Conservation (phyloP, 1,140 invertebrate genomes). For the Heliconius hewitsoni region DNA sequence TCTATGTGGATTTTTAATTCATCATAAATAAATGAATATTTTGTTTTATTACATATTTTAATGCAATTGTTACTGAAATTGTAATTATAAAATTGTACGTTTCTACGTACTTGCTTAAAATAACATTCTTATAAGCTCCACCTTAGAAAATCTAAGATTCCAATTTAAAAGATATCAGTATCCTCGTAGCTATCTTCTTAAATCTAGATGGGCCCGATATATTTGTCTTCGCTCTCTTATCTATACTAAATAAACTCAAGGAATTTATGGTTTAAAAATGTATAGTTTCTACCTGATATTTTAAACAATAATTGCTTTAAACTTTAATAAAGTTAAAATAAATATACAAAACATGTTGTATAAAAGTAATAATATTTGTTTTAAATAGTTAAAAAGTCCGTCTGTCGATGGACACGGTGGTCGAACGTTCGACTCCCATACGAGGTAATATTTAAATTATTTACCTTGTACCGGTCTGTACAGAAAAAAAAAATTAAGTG, state of each 20-base stretch:
- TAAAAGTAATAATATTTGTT: too few species aligned
- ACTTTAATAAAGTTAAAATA: not conserved
- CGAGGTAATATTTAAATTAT: too few species aligned
- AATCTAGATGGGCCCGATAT: slow-evolving; percentile 13
- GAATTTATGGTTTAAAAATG: not conserved
- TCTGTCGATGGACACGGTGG: too few species aligned
- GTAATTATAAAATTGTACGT: too few species aligned
- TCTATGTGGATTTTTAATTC: too few species aligned
- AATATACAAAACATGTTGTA: not conserved
- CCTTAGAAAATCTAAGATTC: not conserved
- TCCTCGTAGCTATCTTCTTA: not conserved
- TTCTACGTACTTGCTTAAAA: not conserved
- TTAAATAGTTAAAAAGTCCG: too few species aligned
- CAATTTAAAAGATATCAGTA: slow-evolving; percentile 14
- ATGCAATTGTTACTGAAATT: too few species aligned
- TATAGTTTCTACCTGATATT: not conserved
- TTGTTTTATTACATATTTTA: too few species aligned
- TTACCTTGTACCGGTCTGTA: too few species aligned
- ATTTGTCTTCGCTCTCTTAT: slow-evolving; percentile 8
- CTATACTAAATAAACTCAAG: not conserved
- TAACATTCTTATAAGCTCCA: not conserved
- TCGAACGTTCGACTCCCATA: too few species aligned
- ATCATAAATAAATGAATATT: too few species aligned
- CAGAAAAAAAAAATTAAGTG: too few species aligned
- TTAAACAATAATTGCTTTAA: not conserved